These are phyloP conservation scores for Papilio protenor DNA, from an alignment of 2,888 invertebrate genomes.

Conservation along the genomic window DNA sequence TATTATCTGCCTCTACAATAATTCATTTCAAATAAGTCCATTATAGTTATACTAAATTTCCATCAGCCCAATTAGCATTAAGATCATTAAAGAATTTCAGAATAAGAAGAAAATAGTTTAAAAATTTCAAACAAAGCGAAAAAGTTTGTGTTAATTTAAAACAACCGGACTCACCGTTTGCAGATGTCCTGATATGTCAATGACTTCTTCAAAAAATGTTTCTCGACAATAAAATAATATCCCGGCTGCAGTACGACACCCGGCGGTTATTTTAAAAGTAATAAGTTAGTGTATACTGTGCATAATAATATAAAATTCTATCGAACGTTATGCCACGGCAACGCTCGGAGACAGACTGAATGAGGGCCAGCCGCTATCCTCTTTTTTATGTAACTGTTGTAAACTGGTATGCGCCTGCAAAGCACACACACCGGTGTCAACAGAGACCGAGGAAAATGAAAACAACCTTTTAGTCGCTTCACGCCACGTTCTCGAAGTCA, in stretches of 20 bases:
- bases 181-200: slow-evolving; percentile 37
- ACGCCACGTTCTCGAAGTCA: slow-evolving; percentile 54
- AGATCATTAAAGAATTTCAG: not conserved
- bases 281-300: slow-evolving; percentile 16
- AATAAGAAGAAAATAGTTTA: not conserved
- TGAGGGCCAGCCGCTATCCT: slow-evolving; percentile 75
- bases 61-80: not conserved
- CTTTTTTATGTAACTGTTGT: slow-evolving; percentile 76
- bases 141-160: slow-evolving; percentile 11
- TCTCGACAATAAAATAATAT: not conserved
- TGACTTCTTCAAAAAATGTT: slow-evolving; percentile 15
- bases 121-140: not conserved
- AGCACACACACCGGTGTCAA: slow-evolving; percentile 55
- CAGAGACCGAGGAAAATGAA: slow-evolving; percentile 59
- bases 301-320: slow-evolving; percentile 23
- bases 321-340: slow-evolving; percentile 57
- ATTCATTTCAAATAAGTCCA: not conserved
- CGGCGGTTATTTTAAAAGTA: slow-evolving; percentile 17
- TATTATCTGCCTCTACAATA: not conserved
- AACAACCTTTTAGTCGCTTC: slow-evolving; percentile 56
- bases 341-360: slow-evolving; percentile 69
- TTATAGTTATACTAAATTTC: not conserved
- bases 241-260: not conserved
- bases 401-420: slow-evolving; percentile 73
- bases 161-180: slow-evolving; percentile 37